Conservation (phyloP, 2,888 invertebrate species). For the Eupsilia transversa region DNA sequence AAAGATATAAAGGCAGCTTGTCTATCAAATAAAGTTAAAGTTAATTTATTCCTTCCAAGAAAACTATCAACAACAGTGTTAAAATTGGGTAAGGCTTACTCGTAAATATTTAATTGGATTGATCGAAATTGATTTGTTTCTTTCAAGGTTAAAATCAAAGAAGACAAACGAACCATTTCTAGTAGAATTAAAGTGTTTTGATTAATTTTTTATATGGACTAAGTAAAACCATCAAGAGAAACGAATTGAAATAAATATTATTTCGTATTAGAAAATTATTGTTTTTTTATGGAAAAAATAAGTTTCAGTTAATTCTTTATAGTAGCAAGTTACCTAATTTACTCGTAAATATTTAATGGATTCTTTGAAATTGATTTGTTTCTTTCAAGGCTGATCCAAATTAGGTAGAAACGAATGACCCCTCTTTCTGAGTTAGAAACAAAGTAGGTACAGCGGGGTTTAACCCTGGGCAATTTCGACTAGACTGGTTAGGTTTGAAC, state of each 20-base stretch:
- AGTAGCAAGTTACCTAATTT: constrained; percentile 21
- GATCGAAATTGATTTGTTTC: constrained; percentile 49
- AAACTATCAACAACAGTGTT: constrained; percentile 22
- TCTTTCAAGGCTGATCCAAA: constrained; percentile 48
- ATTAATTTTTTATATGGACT: not conserved
- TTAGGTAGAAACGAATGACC: constrained; percentile 11
- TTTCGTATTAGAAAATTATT: not conserved
- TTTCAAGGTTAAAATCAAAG: constrained; percentile 41
- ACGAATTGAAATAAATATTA: not conserved
- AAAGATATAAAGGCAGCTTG: constrained; percentile 8
- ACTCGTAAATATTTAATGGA: constrained; percentile 49
- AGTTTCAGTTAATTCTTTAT: not conserved
- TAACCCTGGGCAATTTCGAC: constrained; percentile 44
- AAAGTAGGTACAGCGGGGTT: constrained; percentile 19
- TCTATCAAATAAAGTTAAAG: constrained; percentile 15
- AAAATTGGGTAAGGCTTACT: constrained; percentile 35
- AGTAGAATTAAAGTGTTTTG: not conserved
- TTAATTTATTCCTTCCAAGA: constrained; percentile 41
- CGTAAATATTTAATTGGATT: constrained; percentile 53
- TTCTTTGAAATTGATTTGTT: constrained; percentile 55
- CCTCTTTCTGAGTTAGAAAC: constrained; percentile 15
- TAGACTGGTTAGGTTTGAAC: constrained; percentile 41
- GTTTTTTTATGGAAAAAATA: not conserved
- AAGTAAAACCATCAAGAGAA: not conserved
- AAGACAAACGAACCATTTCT: constrained; percentile 17